Base-by-base conservation (phyloP, 2,113 vertebrate genomes). In the Amblyornis subalaris region DNA sequence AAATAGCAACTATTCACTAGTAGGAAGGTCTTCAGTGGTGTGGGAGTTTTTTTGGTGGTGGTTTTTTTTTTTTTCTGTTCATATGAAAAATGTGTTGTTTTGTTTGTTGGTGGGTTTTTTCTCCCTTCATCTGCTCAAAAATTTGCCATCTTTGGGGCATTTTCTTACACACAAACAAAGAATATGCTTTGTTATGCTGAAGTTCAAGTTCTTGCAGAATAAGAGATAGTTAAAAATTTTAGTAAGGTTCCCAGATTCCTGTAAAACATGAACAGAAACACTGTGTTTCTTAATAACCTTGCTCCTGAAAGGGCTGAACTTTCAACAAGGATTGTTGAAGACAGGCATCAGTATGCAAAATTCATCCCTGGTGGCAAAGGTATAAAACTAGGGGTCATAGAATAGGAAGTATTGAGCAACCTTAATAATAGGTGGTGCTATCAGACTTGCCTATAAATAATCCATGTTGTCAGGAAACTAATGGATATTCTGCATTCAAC, bases 381-480 rank as follows among this genome's bases (percentile, higher is more conserved):
- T 76, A 78, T 77, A 83, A 92, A 94, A 92, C 22, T 5, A 72
- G 40, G 23, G 88, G 79, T 96, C 47, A 44, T 44, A 74, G 45
- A 84, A 83, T 57, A 94, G 92, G 88, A 93, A 94, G 72, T 60
- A 83, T 64, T 83, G 69, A 93, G 66, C 79, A 95, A 93, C 28
- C 74, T 80, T 88, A 94, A 77, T 96, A 94, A 92, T 76, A 88
- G 72, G 75, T 84, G 72, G 67, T 96, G 75, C 85, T 88, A 82
- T 91, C 85, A 70, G 62, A 70, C 47, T 89, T 89, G 47, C 78
- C 93, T 93, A 94, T 96, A 93, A 95, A 94, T 94, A 91, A 94
- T 90, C 94, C 62, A 13, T 71, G n/a, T 87, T 91, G 93, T 94
- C 93, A 94, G 70, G 86, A 78, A 94, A 87, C 70, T 89, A 94